Evolutionary conservation across 2,888 invertebrate genomes (phyloP).

Genomic region (Nesidiocoris tenuis): DNA sequence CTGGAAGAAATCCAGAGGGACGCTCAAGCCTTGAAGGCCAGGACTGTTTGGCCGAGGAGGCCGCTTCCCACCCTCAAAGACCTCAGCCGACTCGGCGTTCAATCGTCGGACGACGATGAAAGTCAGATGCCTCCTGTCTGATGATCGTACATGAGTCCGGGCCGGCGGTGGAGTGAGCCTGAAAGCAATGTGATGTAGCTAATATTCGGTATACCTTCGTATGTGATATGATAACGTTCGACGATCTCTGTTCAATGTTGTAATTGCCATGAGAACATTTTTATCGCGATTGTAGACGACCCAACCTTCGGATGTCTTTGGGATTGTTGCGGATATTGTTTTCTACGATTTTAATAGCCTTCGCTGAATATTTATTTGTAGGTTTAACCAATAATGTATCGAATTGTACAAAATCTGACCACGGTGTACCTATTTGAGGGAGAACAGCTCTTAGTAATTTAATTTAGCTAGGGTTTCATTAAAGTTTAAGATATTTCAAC

Average conservation of each 20-base stretch:
- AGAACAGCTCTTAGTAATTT: too few species aligned
- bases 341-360: neutral
- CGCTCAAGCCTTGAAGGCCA: constrained; percentile 58
- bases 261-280: constrained; percentile 29
- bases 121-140: constrained; percentile 30
- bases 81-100: constrained; percentile 57
- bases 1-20: constrained; percentile 61
- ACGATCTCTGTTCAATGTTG: constrained; percentile 26
- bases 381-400: neutral
- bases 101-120: constrained; percentile 44
- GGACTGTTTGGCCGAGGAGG: constrained; percentile 62
- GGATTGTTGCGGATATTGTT: neutral
- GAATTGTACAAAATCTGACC: too few species aligned
- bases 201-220: constrained; percentile 10
- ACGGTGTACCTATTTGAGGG: too few species aligned
- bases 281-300: constrained; percentile 2
- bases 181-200: neutral
- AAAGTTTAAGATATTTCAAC: too few species aligned
- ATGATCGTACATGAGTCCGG: too few species aligned
- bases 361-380: neutral
- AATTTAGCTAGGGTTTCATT: too few species aligned
- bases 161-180: too few species aligned
- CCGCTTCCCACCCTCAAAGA: constrained; percentile 60
- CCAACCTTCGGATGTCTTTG: neutral
- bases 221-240: constrained; percentile 33